These are phyloP conservation scores for Acheta domesticus DNA, from an alignment of 2,888 invertebrate species.

Conservation along the genomic window DNA sequence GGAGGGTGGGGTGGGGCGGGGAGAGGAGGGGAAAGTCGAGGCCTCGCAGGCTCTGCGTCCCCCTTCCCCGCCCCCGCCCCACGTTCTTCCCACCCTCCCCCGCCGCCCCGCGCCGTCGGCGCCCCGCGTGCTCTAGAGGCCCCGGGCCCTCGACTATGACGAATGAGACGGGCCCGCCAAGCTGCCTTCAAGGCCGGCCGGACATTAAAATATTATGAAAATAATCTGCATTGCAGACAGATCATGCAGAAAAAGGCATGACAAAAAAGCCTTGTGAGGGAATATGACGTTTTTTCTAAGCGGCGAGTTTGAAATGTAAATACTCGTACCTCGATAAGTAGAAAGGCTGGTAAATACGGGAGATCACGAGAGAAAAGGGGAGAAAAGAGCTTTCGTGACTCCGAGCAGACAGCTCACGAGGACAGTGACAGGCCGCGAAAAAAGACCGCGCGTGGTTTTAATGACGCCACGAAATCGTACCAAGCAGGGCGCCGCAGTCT, in stretches of 20 bases:
- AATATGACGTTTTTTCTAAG: no score
- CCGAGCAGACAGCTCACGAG: no score
- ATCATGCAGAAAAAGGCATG: not conserved
- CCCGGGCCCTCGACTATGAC: not conserved
- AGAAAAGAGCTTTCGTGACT: no score
- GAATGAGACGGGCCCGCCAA: not conserved
- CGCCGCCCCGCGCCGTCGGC: not conserved
- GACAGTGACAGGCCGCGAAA: no score
- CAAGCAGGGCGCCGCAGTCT: no score
- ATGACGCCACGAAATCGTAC: no score
- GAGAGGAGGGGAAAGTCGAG: not conserved
- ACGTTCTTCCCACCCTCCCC: not conserved
- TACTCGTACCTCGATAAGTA: no score
- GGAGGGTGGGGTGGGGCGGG: not conserved
- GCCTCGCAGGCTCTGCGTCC: not conserved
- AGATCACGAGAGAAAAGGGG: no score
- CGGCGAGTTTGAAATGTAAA: no score
- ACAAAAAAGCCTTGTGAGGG: no score
- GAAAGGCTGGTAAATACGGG: no score
- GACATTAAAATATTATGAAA: not conserved
- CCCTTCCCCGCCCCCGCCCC: not conserved
- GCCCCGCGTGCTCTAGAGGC: not conserved
- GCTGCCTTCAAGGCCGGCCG: not conserved
- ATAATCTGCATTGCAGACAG: constrained; percentile 2
- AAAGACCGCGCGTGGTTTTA: no score